Evolutionary conservation across 2,888 invertebrate genomes (phyloP).

Genomic region (Pardosa pseudoannulata): DNA sequence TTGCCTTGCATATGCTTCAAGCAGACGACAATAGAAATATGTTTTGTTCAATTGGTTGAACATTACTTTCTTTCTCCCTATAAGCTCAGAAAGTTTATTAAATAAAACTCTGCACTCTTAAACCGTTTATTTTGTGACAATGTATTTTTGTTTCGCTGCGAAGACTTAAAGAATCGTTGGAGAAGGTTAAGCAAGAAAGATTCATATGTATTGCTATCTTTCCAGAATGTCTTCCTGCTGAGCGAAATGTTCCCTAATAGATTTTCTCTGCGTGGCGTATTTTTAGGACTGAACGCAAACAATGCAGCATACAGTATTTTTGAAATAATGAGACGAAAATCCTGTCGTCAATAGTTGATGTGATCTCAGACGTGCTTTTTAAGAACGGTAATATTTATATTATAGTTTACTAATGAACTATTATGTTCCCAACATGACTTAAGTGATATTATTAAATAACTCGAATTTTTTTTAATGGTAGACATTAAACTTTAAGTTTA

Average conservation of each 20-base stretch:
- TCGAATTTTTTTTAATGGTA: too few species aligned
- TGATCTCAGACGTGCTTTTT: neutral
- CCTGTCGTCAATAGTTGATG: neutral
- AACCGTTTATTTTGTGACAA: constrained; percentile 39
- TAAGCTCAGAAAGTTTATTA: constrained; percentile 24
- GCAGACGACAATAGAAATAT: constrained; percentile 38
- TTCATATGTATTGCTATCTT: neutral
- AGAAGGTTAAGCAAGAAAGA: neutral
- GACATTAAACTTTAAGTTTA: too few species aligned
- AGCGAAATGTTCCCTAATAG: constrained; percentile 5
- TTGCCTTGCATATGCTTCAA: constrained; percentile 52
- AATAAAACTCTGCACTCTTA: constrained; percentile 28
- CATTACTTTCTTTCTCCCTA: constrained; percentile 13
- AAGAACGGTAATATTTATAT: too few species aligned
- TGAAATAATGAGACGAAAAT: neutral
- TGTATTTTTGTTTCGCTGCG: constrained; percentile 26
- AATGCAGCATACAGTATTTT: neutral
- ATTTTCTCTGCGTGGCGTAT: constrained; percentile 9
- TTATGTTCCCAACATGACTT: too few species aligned
- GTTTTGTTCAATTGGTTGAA: constrained; percentile 8
- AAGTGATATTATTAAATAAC: too few species aligned
- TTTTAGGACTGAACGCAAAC: neutral
- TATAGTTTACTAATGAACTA: too few species aligned
- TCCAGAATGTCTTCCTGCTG: constrained; percentile 1
- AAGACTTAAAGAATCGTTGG: neutral